Conservation (phyloP, 2,113 vertebrate genomes). For the Catharus bicknelli region DNA sequence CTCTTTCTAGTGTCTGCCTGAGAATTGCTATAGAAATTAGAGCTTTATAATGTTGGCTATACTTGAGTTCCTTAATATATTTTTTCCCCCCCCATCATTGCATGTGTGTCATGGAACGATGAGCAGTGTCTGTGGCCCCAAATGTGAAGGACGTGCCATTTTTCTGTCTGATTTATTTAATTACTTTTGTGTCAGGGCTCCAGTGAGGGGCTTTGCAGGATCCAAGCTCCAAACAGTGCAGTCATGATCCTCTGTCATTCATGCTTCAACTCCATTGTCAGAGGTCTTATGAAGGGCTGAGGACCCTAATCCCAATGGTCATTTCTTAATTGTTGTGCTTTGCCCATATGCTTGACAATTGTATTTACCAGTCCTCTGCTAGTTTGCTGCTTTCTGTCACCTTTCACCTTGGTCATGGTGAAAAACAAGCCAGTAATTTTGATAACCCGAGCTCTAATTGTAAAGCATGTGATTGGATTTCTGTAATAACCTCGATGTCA, state of each 20-base stretch:
- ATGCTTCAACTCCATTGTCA: conserved; percentile 11
- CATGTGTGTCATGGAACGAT: background rate
- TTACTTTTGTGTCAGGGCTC: conserved; percentile 10
- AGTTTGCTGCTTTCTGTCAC: conserved; percentile 22
- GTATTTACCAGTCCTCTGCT: background rate
- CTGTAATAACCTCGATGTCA: background rate
- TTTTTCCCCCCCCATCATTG: background rate
- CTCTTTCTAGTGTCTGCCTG: background rate
- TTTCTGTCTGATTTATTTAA: conserved; percentile 38
- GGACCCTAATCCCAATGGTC: background rate
- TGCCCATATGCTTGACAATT: background rate
- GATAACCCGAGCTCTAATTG: conserved; percentile 21
- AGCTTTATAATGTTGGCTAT: background rate
- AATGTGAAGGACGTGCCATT: background rate
- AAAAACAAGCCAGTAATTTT: conserved; percentile 33
- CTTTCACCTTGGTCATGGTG: background rate
- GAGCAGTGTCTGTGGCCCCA: background rate
- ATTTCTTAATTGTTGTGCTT: conserved; percentile 6
- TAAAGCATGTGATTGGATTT: conserved; percentile 14
- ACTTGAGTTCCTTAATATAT: background rate
- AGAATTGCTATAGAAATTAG: background rate
- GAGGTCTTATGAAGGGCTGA: background rate
- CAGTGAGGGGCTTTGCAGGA: background rate
- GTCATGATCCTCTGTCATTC: conserved; percentile 34
- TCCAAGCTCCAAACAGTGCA: background rate